phyloP scores from a whole-genome alignment of 2,113 vertebrate species.

The Crotalus helleri region DNA sequence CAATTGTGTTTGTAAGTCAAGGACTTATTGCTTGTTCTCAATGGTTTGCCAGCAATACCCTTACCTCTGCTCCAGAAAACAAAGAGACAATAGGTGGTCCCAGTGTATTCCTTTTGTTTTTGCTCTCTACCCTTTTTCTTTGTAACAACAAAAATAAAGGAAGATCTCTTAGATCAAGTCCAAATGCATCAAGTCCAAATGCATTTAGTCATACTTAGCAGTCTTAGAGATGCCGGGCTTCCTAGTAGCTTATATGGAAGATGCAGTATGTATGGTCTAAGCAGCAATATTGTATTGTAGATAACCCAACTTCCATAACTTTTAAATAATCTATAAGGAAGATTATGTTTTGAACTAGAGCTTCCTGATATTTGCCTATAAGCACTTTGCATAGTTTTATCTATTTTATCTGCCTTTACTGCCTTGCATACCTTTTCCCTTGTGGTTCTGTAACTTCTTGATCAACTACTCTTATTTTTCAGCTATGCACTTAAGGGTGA shows the following conservation, averaged over 20 bases:
- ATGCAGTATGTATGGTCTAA: neutral
- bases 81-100: no score
- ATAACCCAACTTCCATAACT: neutral
- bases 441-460: neutral
- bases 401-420: neutral
- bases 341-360: neutral
- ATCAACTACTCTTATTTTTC: neutral
- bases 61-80: no score
- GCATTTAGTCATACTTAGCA: neutral
- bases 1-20: no score
- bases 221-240: neutral
- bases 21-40: no score
- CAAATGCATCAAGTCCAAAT: neutral
- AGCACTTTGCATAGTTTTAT: neutral
- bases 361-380: neutral
- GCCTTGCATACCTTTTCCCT: neutral
- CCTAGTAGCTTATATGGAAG: neutral
- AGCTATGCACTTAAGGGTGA: neutral
- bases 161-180: neutral
- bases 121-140: no score
- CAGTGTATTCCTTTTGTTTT: no score
- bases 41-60: no score
- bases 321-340: neutral
- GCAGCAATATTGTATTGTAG: neutral
- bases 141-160: neutral